Base-by-base conservation (phyloP, 2,888 invertebrate genomes). In the Auanema freiburgensis region DNA sequence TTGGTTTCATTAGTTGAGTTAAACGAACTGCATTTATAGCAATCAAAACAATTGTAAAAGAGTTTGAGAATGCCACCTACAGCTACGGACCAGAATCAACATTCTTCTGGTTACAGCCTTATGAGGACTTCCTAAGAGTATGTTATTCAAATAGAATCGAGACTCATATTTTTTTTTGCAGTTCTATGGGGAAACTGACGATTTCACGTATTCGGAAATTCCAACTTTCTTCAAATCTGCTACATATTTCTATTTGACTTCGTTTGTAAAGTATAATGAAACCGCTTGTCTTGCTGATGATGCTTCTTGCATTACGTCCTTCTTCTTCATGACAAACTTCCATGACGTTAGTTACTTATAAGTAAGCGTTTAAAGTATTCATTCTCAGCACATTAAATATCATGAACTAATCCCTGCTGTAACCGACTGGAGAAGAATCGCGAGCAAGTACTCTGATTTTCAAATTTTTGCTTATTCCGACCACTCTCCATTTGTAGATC, bases 311-410 rank as follows among this genome's bases (percentile, higher is more conserved):
- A 73, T 79, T 23, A 55, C 65, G 4, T 57, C 73, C 2, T 81
- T 79, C 69, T 79, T 79, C 69, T 81, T 79, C 66, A 71, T 79
- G 54, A 79, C 79, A 21, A 81, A 81, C 46, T 79, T 79, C 65
- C 80, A 79, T 59, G 71, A 73, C 18, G 77, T 77, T 42, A 43
- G 16, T 46, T 5, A n/a, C n/a, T 46, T 18, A 3, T 46, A 6
- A 18, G 46, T 5, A 18, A 16, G 3, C 46, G 46, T 46, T 46
- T 46, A 10, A 11, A 18, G 4, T 25, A 18, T 24, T 51, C n/a
- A 6, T 10, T 59, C 62, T 16, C 57, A 70, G 70, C 57, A 74
- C 52, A 69, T 72, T 63, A 79, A 75, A 53, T 79, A 81, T 62
- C 79, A 79, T 68, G 79, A 79, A 61, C 53, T 79, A 61, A 76